phyloP scores from a whole-genome alignment of 2,113 vertebrate species.

The Sitta europaea region DNA sequence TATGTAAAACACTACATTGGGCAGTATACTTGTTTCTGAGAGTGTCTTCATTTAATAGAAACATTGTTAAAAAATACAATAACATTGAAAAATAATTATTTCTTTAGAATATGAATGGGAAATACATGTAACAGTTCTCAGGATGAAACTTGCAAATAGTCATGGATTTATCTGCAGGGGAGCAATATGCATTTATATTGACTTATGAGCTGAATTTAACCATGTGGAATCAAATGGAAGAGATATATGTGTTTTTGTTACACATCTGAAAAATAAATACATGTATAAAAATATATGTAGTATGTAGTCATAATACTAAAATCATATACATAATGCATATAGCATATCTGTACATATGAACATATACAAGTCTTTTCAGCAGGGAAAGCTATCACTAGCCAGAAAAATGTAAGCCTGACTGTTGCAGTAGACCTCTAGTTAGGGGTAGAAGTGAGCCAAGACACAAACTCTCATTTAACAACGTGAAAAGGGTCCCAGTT shows the following conservation, averaged over 20 bases:
- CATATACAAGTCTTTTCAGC: background rate
- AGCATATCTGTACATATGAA: background rate
- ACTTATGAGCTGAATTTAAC: background rate
- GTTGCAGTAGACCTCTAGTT: no score
- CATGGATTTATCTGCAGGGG: background rate
- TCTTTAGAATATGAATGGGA: background rate
- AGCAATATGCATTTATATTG: background rate
- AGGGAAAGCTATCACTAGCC: background rate
- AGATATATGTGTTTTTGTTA: background rate
- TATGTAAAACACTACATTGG: background rate
- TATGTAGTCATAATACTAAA: background rate
- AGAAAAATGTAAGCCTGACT: background rate
- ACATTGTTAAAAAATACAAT: background rate
- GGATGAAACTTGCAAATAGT: background rate
- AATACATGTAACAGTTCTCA: background rate
- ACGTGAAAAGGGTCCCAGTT: no score
- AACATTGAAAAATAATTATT: background rate
- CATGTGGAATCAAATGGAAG: background rate
- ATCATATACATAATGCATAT: fast-evolving
- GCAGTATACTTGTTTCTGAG: background rate
- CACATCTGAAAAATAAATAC: background rate
- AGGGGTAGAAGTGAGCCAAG: no score
- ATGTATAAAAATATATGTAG: background rate
- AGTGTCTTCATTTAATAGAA: background rate
- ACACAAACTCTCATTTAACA: no score